A percentile compares a stretch with the other conserved stretches of the same genome.
Evolutionary conservation across 1,140 invertebrate genomes (phyloP).

Genomic region (Druon quercuslanigerum): DNA sequence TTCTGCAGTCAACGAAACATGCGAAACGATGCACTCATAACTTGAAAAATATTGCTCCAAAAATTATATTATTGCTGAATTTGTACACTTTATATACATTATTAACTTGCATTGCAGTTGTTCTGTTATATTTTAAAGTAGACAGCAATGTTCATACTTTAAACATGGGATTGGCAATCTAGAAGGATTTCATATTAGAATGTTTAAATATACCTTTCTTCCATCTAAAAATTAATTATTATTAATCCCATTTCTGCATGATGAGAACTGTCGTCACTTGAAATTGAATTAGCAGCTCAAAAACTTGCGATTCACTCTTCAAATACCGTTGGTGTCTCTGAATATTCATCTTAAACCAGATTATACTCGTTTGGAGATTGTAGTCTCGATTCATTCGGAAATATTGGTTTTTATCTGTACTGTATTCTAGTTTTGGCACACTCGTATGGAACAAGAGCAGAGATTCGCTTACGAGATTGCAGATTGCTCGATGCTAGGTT

Average conservation of each 20-base stretch:
- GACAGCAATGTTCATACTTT: too few species aligned
- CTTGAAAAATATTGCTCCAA: conserved; percentile 9
- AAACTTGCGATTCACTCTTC: not conserved
- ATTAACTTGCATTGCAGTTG: not conserved
- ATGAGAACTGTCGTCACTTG: not conserved
- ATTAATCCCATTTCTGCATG: too few species aligned
- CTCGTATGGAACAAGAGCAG: not conserved
- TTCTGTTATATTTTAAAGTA: too few species aligned
- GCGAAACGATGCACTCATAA: not conserved
- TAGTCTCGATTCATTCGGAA: not conserved
- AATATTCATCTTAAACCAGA: not conserved
- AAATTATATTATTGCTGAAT: not conserved
- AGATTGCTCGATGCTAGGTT: not conserved
- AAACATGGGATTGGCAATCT: too few species aligned
- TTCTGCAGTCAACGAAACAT: conserved; percentile 30
- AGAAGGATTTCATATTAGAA: too few species aligned
- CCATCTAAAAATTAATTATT: too few species aligned
- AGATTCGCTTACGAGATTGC: conserved; percentile 12
- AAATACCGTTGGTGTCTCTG: not conserved
- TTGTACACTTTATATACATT: not conserved
- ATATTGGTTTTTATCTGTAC: conserved; percentile 11
- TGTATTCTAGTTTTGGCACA: conserved; percentile 15
- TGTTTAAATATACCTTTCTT: too few species aligned
- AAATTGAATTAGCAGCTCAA: not conserved
- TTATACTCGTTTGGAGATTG: not conserved